Evolutionary conservation across 2,888 invertebrate genomes (phyloP).

Genomic region (Invenusta paracnida): DNA sequence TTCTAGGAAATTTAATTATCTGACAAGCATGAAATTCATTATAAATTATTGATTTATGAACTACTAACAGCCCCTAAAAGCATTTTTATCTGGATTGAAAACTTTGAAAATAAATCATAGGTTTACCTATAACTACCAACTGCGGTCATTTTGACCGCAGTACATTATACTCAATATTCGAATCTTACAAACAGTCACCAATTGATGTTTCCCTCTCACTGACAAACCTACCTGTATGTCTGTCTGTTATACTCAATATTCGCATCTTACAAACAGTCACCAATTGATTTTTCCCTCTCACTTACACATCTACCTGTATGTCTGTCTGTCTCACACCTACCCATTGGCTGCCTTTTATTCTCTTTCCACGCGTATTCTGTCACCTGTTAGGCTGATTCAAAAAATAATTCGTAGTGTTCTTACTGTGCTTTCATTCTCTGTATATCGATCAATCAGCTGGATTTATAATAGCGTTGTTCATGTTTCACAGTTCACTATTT

Average conservation of each 20-base stretch:
- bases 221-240: constrained; percentile 3
- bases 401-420: neutral
- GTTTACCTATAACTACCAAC: constrained; percentile 7
- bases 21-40: constrained; percentile 15
- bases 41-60: constrained; percentile 15
- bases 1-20: constrained; percentile 3
- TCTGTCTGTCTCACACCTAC: constrained; percentile 21
- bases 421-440: neutral
- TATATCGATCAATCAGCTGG: constrained; percentile 20
- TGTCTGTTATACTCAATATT: neutral
- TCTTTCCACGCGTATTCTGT: neutral
- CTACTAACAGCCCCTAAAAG: constrained; percentile 26
- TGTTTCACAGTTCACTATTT: constrained; percentile 25
- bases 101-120: constrained; percentile 7
- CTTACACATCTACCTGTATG: constrained; percentile 2
- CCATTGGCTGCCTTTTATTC: constrained; percentile 11
- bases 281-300: constrained; percentile 22
- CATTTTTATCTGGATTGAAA: constrained; percentile 7
- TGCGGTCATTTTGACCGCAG: neutral
- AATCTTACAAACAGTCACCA: constrained; percentile 21
- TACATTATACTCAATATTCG: neutral
- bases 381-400: neutral
- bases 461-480: neutral
- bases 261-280: constrained; percentile 16
- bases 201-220: neutral